A percentile compares a stretch with the other conserved stretches of the same genome.
These are phyloP conservation scores for Notoglanidium macrostoma DNA, from an alignment of 2,797 vertebrate species.

Conservation along the genomic window DNA sequence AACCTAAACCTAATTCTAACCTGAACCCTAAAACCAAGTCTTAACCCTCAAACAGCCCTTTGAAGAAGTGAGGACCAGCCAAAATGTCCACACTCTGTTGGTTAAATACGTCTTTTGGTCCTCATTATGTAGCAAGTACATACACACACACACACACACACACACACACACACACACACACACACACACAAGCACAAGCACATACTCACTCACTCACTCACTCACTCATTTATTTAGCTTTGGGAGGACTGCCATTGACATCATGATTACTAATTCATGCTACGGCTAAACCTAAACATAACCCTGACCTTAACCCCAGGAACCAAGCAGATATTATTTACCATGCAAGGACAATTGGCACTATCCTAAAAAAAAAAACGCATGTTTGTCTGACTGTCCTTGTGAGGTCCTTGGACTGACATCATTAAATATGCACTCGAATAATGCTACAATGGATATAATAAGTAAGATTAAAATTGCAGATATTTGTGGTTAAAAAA, in stretches of 20 bases:
- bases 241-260: not conserved
- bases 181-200: not conserved
- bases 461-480: not conserved
- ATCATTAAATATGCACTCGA: not conserved
- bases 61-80: too few species aligned
- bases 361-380: not conserved
- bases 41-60: too few species aligned
- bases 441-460: not conserved
- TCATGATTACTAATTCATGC: not conserved
- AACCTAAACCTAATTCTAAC: too few species aligned
- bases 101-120: too few species aligned
- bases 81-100: too few species aligned
- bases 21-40: too few species aligned
- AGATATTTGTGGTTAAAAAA: not conserved
- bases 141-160: not conserved
- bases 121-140: too few species aligned
- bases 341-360: not conserved
- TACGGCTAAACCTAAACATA: not conserved
- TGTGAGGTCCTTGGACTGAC: not conserved
- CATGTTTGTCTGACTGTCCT: not conserved
- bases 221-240: not conserved
- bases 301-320: not conserved
- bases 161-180: not conserved
- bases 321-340: not conserved
- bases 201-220: not conserved